These are phyloP conservation scores for Albula glossodonta DNA, from an alignment of 2,113 vertebrate species.

Conservation along the genomic window DNA sequence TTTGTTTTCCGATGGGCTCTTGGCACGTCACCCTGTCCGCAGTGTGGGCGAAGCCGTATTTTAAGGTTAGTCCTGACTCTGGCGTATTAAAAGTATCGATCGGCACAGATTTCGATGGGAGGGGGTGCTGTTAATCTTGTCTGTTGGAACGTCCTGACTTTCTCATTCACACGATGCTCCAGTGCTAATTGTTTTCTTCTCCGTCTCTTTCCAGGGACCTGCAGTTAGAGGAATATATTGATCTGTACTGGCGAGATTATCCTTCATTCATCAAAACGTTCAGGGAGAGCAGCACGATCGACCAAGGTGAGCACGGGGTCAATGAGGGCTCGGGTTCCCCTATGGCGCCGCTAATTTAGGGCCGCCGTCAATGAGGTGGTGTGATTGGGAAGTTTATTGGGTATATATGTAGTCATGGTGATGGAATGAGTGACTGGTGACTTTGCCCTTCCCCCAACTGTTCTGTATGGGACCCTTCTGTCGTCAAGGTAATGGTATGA, in stretches of 20 bases:
- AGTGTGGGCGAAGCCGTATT: not conserved
- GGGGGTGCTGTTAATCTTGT: not conserved
- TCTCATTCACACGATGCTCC: not conserved
- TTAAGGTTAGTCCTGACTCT: not conserved
- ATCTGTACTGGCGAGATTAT: conserved; percentile 94
- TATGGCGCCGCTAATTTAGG: not conserved
- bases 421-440: not conserved
- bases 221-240: conserved; percentile 82
- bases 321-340: conserved; percentile 18
- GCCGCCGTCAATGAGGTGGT: not conserved
- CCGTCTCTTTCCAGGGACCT: conserved; percentile 1
- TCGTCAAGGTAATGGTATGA: conserved; percentile 15
- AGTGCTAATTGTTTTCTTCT: conserved; percentile 31
- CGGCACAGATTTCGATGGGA: not conserved
- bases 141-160: not conserved
- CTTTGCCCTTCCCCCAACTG: not conserved
- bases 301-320: conserved; percentile 77
- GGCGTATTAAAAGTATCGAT: conserved; percentile 13
- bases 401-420: not conserved
- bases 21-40: not conserved
- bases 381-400: not conserved
- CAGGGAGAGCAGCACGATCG: conserved; percentile 79
- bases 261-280: conserved; percentile 83
- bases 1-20: not conserved
- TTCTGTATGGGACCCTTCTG: not conserved